These are phyloP conservation scores for silkworm (Bombyx mori) DNA, from an alignment of 1,140 invertebrate genomes.

Conservation along the genomic window DNA sequence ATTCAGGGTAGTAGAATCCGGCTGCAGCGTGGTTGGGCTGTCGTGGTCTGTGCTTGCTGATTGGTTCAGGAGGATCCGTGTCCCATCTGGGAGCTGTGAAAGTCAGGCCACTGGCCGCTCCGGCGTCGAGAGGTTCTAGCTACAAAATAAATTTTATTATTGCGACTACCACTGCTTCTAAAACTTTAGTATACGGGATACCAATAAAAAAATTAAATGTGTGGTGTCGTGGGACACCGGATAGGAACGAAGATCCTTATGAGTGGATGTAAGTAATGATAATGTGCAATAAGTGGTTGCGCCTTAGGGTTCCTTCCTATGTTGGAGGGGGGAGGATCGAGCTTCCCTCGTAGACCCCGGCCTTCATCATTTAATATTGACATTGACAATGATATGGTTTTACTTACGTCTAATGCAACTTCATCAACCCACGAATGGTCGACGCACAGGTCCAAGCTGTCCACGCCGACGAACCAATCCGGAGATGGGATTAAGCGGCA, in stretches of 20 bases:
- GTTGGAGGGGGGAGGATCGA: too few relatives aligned
- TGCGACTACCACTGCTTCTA: too few relatives aligned
- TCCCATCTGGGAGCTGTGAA: constrained; percentile 96
- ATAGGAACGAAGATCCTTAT: too few relatives aligned
- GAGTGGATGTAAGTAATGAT: too few relatives aligned
- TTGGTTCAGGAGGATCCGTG: constrained; percentile 86
- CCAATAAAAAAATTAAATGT: too few relatives aligned
- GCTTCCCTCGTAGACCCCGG: too few relatives aligned
- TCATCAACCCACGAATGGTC: constrained; percentile 95
- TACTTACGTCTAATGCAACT: constrained; percentile 79
- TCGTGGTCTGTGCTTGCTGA: constrained; percentile 87
- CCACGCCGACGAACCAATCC: constrained; percentile 97
- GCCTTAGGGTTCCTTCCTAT: too few relatives aligned
- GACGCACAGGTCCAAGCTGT: constrained; percentile 87
- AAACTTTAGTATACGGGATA: too few relatives aligned
- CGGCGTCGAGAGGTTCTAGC: constrained; percentile 94
- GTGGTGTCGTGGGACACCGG: too few relatives aligned
- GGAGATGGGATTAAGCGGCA: constrained; percentile 92
- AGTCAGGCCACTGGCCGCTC: constrained; percentile 95
- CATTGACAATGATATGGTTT: neutral
- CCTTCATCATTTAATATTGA: too few relatives aligned
- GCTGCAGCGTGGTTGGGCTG: constrained; percentile 90
- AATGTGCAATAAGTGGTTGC: too few relatives aligned
- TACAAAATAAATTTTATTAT: constrained; percentile 42
- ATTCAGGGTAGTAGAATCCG: constrained; percentile 92